Conservation (phyloP, 2,888 invertebrate genomes). For the Callyntrura guangdongensis region DNA sequence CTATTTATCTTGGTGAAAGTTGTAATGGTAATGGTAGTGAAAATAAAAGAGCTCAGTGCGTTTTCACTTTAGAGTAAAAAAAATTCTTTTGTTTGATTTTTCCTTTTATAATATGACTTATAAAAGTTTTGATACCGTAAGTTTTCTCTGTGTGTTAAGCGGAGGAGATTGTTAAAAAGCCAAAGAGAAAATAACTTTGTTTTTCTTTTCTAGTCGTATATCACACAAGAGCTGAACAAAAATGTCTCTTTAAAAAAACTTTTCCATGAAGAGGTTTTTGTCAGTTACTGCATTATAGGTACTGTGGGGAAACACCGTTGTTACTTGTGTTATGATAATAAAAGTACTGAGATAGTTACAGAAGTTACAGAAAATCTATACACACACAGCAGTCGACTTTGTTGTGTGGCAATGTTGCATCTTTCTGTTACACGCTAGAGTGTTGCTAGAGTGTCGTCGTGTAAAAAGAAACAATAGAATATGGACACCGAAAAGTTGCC, state of each 20-base stretch:
- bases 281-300: not conserved
- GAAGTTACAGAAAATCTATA: not conserved
- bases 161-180: not conserved
- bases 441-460: not conserved
- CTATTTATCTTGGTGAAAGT: slow-evolving; percentile 35
- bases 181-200: slow-evolving; percentile 7
- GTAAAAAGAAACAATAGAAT: slow-evolving; percentile 16
- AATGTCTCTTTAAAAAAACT: not conserved
- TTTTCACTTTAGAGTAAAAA: slow-evolving; percentile 24
- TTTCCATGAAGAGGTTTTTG: not conserved
- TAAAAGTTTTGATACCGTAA: slow-evolving; percentile 6
- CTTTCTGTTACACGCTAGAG: not conserved
- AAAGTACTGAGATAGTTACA: not conserved
- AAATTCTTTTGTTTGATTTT: slow-evolving; percentile 59
- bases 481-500: slow-evolving; percentile 16
- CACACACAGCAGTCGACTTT: not conserved
- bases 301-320: slow-evolving; percentile 4
- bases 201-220: not conserved
- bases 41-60: not conserved
- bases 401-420: not conserved
- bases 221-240: slow-evolving; percentile 10
- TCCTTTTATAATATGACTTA: slow-evolving; percentile 1
- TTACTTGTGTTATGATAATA: not conserved
- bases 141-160: not conserved
- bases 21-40: slow-evolving; percentile 1